Evolutionary conservation across 2,888 invertebrate species (phyloP), one percentile per base, ranked within the genome.

Genomic region (Drosophila pullipes): DNA sequence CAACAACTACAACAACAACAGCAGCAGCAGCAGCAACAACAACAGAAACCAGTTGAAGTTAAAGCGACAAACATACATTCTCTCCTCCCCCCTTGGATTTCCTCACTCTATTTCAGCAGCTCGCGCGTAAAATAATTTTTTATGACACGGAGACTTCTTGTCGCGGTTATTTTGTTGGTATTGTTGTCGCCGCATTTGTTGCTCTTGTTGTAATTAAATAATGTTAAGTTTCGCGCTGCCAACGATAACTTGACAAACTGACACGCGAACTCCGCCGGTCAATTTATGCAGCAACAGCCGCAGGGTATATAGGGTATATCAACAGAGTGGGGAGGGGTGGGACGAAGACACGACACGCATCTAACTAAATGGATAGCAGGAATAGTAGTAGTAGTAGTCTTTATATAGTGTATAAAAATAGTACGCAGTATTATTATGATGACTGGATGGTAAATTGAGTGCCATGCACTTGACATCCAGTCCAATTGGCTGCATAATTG

Each of bases 201-300:
- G 76, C 77, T 87, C 75, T 69, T 82, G 82, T 69, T 82, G 82
- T 85, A 85, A 85, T 85, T 85, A 85, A 85, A 85, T 85, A 85
- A 85, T 85, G 77, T 87, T 87, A 83, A 85, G 81, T 76, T 59
- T 47, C 47, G 66, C 77, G 82, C 63, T 63, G 61, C 57, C 41
- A 67, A 70, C 54, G 44, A 69, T 58, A 63, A 78, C 77, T 81
- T 81, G 81, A 81, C 81, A 83, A 78, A 83, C 58, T 69, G 75
- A 82, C 83, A 83, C 83, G 83, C 82, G 69, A 82, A 63, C 83
- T 69, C 25, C 55, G 74, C 70, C 76, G 80, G 67, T 54, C 77
- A 69, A 76, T 74, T 70, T 65, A 58, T 71, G 74, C 63, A 44
- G 22, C 37, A 47, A 39, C 25, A 16, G 35, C 35, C 47, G 47